These are phyloP conservation scores for Oscheius sp. DNA, from an alignment of 2,888 invertebrate genomes.

Conservation along the genomic window DNA sequence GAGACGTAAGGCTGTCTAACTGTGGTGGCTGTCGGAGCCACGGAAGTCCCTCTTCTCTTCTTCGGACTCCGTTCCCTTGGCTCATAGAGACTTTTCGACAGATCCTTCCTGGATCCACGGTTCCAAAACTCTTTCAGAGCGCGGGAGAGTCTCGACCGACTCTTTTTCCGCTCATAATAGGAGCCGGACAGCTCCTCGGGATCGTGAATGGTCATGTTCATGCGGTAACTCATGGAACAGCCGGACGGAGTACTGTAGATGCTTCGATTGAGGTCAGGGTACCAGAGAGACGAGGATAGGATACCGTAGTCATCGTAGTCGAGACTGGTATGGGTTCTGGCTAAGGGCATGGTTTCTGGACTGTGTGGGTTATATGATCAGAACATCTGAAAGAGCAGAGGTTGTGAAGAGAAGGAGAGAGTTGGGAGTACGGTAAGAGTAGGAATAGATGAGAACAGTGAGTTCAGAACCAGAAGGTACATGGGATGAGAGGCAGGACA, in stretches of 20 bases:
- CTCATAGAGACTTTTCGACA: conserved; percentile 28
- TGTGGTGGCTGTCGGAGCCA: not conserved
- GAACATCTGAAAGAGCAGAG: conserved; percentile 1
- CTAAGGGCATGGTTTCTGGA: conserved; percentile 23
- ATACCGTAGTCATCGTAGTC: conserved; percentile 39
- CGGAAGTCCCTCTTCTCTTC: conserved; percentile 24
- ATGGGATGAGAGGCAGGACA: no score
- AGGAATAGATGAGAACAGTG: no score
- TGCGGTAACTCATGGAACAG: conserved; percentile 37
- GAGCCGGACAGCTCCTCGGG: conserved; percentile 14
- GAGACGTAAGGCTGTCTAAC: conserved; percentile 20
- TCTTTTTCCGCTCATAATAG: conserved; percentile 32
- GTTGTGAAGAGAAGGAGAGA: no score
- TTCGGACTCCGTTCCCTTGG: conserved; percentile 19
- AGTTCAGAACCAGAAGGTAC: no score
- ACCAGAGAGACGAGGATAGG: conserved; percentile 22
- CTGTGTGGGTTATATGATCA: not conserved
- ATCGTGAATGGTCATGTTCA: conserved; percentile 41
- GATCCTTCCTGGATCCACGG: conserved; percentile 32
- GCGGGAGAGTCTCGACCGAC: conserved; percentile 35
- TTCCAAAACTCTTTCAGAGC: conserved; percentile 40
- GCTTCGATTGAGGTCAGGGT: conserved; percentile 35
- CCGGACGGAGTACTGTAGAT: conserved; percentile 33
- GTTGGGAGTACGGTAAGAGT: no score
- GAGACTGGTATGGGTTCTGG: conserved; percentile 33